A percentile compares a stretch with the other conserved stretches of the same genome.
phyloP scores from a whole-genome alignment of 2,888 invertebrate genomes.

The Phytoseiulus persimilis region DNA sequence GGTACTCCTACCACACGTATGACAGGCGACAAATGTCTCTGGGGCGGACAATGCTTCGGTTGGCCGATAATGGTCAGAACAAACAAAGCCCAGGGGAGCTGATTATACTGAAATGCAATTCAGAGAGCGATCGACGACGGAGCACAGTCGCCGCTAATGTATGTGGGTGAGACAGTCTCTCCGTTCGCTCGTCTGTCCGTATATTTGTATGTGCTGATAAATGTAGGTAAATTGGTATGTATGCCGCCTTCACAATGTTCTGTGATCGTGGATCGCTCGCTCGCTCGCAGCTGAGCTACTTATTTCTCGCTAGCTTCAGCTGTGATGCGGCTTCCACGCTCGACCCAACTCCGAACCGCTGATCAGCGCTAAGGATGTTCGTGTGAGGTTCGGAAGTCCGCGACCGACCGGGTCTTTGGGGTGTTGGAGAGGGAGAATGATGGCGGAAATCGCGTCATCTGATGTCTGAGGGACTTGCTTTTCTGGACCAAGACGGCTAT shows the following conservation, averaged over 20 bases:
- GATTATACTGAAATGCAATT: not conserved
- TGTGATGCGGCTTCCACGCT: not conserved
- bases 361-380: no score
- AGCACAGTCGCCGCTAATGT: not conserved
- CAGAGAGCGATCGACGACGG: not conserved
- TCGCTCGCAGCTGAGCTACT: not conserved
- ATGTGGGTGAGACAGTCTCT: not conserved
- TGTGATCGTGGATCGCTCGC: not conserved
- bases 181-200: not conserved
- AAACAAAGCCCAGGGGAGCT: not conserved
- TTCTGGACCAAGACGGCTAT: no score
- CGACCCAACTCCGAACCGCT: no score
- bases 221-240: not conserved
- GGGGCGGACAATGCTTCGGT: not conserved
- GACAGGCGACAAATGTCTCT: conserved; percentile 5
- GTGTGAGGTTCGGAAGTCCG: no score
- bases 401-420: no score
- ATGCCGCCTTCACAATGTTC: conserved; percentile 5
- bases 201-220: not conserved
- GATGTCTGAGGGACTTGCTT: no score
- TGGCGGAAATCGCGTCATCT: no score
- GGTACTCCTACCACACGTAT: not conserved
- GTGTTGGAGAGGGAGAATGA: no score
- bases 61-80: not conserved
- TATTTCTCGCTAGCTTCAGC: not conserved